Base-by-base conservation (phyloP, 1,140 invertebrate species). In the Amphibalanus amphitrite region DNA sequence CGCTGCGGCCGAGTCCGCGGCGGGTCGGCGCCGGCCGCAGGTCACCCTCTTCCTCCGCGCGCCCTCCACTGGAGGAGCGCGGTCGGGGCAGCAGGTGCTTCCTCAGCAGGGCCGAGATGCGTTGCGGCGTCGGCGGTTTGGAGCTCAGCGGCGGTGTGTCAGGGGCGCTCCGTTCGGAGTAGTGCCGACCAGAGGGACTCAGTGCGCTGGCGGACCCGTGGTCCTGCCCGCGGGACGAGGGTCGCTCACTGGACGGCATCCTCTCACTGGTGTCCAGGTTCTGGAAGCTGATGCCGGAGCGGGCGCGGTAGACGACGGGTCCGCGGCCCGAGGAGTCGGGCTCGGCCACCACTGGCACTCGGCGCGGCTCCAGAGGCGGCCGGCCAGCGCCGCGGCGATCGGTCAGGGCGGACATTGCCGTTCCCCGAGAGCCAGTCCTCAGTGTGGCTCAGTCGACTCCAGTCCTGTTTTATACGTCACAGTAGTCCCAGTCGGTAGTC, bases 221-320 rank as follows among this genome's bases (percentile, higher is more conserved):
- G 33, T 59, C 47, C 13, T 20, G 47, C 13, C 23, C 47, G 17
- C 20, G 47, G 13, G 23, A 20, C 47, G 17, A 15, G 15, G 33
- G 33, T 6, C 33, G 33, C 33, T 38, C 33, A 29, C 69, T 69
- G 29, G 47, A 47, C 71, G 28, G 29, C 28, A 17, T 15, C 20
- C 25, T 28, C 10, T 28, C 67, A 65, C 59, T 38, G 28, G 38
- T 67, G 30, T 65, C 69, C n/a, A 71, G 71, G n/a, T 70, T 69
- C 68, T 74, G 73, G 71, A 73, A 74, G 69, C 71, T 70, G 28
- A 74, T 70, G 4, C 73, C 73, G 68, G 73, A 74, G 13, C 73
- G 59, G 68, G 73, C 73, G 25, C 73, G 73, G 64, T 74, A 74
- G 10, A 71, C 59, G 29, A 68, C 71, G 10, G 72, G 59, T 8